Base-by-base conservation (phyloP, 2,888 invertebrate genomes). In the Apotomis capreana region DNA sequence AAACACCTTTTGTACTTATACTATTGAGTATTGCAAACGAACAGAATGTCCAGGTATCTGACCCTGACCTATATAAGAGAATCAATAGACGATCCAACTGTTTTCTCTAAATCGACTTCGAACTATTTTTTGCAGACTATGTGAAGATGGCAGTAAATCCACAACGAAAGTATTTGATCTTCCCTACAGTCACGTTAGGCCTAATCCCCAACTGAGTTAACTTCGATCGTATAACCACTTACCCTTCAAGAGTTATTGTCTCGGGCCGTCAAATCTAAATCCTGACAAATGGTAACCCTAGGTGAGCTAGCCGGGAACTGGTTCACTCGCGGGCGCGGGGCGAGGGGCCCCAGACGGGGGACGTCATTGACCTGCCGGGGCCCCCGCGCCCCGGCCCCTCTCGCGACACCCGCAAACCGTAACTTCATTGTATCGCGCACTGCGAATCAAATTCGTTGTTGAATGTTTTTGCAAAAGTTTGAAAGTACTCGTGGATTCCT, bases 361-460 rank as follows among this genome's bases (percentile, higher is more conserved):
- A 85, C 92, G 92, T 92, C 92, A 92, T 91, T 92, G 92, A 92
- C 92, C 92, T 90, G 87, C 83, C 83, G 79, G 49, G 78, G 78
- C 78, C 75, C 79, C 77, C 82, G 78, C 79, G 5, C 81, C 78
- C 83, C 76, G 78, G 75, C 75, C 67, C 82, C 83, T 78, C 84
- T 78, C 86, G 85, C 84, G 84, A 83, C 86, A 84, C 85, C 87
- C 87, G 87, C 86, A 80, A 84, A 88, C 88, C 89, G 89, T 89
- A 90, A 90, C 88, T 88, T 87, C 88, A 90, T 89, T 90, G 89
- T 88, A 85, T 84, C 82, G 78, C 81, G 81, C 84, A 85, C 82
- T 84, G 90, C 89, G 86, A 91, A 90, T 89, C 87, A 85, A 90
- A 89, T 89, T 89, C 82, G 82, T 83, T 82, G 83, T 87, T 84